Percentiles rank a stretch among this genome's conserved stretches.
Evolutionary conservation across 2,113 vertebrate genomes (phyloP).

Genomic region (Rhynchopsitta pachyrhyncha): DNA sequence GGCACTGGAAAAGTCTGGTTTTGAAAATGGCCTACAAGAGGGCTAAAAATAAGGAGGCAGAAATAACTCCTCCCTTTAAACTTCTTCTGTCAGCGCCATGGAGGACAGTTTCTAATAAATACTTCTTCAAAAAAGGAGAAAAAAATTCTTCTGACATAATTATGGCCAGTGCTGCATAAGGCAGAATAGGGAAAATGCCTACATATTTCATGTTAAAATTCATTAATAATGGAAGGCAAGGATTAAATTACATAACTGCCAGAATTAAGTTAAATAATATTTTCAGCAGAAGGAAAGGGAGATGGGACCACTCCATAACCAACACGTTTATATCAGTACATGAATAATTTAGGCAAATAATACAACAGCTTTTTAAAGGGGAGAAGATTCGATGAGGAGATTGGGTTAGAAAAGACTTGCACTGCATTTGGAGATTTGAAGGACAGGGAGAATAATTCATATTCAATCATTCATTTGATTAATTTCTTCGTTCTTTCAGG

Average conservation of each 20-base stretch:
- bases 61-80: conserved; percentile 43
- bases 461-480: conserved; percentile 34
- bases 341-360: conserved; percentile 76
- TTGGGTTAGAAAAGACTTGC: conserved; percentile 5
- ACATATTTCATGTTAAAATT: conserved; percentile 82
- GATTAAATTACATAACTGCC: conserved; percentile 80
- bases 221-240: conserved; percentile 79
- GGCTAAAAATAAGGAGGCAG: conserved; percentile 38
- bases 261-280: conserved; percentile 80
- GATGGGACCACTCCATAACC: conserved; percentile 36
- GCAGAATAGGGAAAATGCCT: conserved; percentile 61
- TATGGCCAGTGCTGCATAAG: conserved; percentile 38
- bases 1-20: not conserved
- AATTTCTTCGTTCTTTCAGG: conserved; percentile 42
- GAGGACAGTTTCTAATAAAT: conserved; percentile 52
- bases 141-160: conserved; percentile 64
- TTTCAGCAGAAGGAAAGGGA: conserved; percentile 65
- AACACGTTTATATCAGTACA: conserved; percentile 63
- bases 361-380: conserved; percentile 59
- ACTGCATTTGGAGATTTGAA: not conserved
- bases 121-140: conserved; percentile 18
- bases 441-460: conserved; percentile 29
- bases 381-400: not conserved
- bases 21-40: not conserved
- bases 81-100: conserved; percentile 31